A percentile compares a stretch with the other conserved stretches of the same genome.
phyloP scores from a whole-genome alignment of 1,140 invertebrate species.

The Atta texana region DNA sequence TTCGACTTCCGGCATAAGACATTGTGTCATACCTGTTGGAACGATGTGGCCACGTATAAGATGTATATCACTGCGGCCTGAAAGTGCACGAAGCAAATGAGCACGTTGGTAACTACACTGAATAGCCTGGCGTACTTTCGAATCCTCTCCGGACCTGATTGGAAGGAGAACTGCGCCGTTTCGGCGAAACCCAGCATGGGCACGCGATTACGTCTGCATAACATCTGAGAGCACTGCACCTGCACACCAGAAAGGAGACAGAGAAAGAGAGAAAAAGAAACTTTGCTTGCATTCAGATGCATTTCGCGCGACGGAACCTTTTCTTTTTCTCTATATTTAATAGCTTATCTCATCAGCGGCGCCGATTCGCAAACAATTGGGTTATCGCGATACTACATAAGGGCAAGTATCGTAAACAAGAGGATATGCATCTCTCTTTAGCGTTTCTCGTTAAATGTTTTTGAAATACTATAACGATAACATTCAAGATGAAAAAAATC shows the following conservation, averaged over 20 bases:
- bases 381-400: background rate
- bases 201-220: slow-evolving; percentile 81
- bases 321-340: background rate
- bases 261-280: slow-evolving; percentile 9
- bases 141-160: slow-evolving; percentile 84
- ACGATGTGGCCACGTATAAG: slow-evolving; percentile 77
- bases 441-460: background rate
- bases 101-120: slow-evolving; percentile 75
- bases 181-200: slow-evolving; percentile 86
- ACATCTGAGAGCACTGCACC: slow-evolving; percentile 84
- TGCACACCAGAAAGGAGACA: slow-evolving; percentile 66
- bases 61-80: slow-evolving; percentile 75
- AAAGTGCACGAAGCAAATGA: slow-evolving; percentile 78
- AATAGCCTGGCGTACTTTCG: slow-evolving; percentile 82
- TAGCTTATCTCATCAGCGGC: background rate
- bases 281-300: slow-evolving; percentile 34
- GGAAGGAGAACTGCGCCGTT: slow-evolving; percentile 86
- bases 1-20: slow-evolving; percentile 17
- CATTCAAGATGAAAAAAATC: background rate
- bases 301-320: background rate
- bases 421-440: background rate
- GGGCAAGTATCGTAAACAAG: background rate
- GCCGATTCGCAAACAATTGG: slow-evolving; percentile 28
- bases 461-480: background rate
- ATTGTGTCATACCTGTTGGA: slow-evolving; percentile 76